Percentiles rank a stretch among this genome's conserved stretches.
Evolutionary conservation across 2,113 vertebrate genomes (phyloP).

Genomic region (Brienomyrus longianalis): DNA sequence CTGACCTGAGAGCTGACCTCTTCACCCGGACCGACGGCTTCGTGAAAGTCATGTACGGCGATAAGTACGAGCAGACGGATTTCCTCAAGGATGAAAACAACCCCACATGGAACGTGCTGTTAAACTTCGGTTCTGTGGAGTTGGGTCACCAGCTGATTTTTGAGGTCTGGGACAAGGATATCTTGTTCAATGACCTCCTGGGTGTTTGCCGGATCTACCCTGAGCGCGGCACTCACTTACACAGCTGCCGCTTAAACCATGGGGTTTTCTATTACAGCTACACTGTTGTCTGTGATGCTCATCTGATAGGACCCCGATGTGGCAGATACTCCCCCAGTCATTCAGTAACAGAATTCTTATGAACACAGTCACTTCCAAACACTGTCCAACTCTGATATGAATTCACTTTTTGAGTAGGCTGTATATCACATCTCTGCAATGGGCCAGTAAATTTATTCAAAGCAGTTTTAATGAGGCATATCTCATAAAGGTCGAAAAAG

Average conservation of each 20-base stretch:
- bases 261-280: conserved; percentile 63
- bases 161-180: conserved; percentile 66
- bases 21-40: conserved; percentile 59
- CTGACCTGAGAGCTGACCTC: conserved; percentile 52
- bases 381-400: background rate
- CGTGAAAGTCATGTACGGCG: conserved; percentile 61
- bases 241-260: conserved; percentile 55
- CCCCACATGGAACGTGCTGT: conserved; percentile 55
- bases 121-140: conserved; percentile 56
- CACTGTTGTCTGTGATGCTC: conserved; percentile 48
- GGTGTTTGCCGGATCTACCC: conserved; percentile 53
- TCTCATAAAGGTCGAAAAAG: background rate
- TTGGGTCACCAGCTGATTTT: conserved; percentile 55
- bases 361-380: background rate
- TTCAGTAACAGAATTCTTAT: background rate
- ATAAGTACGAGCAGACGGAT: conserved; percentile 52
- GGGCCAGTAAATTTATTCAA: background rate
- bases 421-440: background rate
- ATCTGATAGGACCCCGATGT: conserved; percentile 59
- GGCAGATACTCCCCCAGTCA: conserved; percentile 53
- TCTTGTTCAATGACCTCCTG: conserved; percentile 52
- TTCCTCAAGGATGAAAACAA: conserved; percentile 56
- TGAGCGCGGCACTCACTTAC: conserved; percentile 50
- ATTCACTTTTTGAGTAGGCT: background rate
- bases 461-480: background rate